Base-by-base conservation (phyloP, 2,113 vertebrate species). In the Irena cyanogastra region DNA sequence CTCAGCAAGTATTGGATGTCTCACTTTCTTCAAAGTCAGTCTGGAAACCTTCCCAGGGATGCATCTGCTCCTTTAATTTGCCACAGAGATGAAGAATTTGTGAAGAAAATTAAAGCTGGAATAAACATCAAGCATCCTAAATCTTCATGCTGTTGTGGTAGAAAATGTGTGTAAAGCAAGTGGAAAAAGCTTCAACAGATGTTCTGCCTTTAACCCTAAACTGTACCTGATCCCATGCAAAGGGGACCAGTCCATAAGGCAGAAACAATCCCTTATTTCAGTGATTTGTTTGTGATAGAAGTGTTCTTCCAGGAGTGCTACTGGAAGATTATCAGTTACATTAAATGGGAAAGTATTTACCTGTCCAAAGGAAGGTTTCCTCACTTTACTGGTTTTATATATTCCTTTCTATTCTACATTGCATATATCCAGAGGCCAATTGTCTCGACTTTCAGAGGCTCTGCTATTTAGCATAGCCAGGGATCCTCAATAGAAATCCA, bases 1-100 rank as follows among this genome's bases (percentile, higher is more conserved):
- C 71, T 77, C 60, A 65, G 65, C 50, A 82, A 84, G 17, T 16
- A 71, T 28, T 90, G 79, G 66, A 83, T 74, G 31, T 26, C 65
- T 90, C 53, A 28, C 80, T 87, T 93, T 72, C 78, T 84, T 85
- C 93, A 93, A 77, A 94, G 91, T 35, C 86, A 61, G 11, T 11
- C 53, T 96, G 95, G 89, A 95, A 95, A 64, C 17, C 3, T 93
- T 95, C 92, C 90, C 83, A 63, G 77, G 45, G 57, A 50, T 56
- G 41, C 84, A 91, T 93, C 91, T 96, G 93, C 64, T 95, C 56
- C 79, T 94, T 82, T 71, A 95, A 93, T 91, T 91, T 93, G 47
- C 44, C 60, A 50, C n/a, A 10, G 59, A 59, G 39, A 79, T 64
- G n/a, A 57, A 85, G 57, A 89, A 66, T 64, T 65, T 44, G 13